These are phyloP conservation scores for Akabosia matsudoensis DNA, from an alignment of 1,140 invertebrate species.

Conservation along the genomic window DNA sequence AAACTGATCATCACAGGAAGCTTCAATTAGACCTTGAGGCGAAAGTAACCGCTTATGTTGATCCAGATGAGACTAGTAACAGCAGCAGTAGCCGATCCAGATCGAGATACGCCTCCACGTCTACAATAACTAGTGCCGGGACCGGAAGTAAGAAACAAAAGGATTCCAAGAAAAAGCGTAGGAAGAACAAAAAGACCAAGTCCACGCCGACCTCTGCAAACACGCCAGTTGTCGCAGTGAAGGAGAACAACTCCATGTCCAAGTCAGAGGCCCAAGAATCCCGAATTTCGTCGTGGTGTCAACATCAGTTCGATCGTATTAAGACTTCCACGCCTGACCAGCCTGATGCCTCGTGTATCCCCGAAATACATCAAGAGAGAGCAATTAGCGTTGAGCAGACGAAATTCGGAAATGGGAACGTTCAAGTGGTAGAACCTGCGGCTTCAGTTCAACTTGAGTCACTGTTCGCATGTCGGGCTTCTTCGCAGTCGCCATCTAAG, in stretches of 20 bases:
- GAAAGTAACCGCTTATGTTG: not conserved
- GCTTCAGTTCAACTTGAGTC: no score
- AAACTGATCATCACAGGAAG: not conserved
- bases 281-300: not conserved
- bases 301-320: not conserved
- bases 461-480: no score
- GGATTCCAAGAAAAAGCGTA: not conserved
- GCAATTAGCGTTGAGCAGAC: no score
- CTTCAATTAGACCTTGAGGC: not conserved
- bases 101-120: not conserved
- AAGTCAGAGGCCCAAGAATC: no score
- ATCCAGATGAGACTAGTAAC: not conserved
- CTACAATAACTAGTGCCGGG: not conserved
- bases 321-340: not conserved
- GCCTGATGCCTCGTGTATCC: not conserved
- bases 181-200: not conserved
- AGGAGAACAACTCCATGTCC: not conserved
- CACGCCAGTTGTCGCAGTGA: not conserved
- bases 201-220: not conserved
- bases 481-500: no score
- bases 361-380: not conserved
- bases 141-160: not conserved
- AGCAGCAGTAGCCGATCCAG: not conserved
- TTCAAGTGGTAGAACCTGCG: no score
- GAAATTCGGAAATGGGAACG: no score